phyloP scores from a whole-genome alignment of 1,140 invertebrate species.

The Solenopsis invicta region DNA sequence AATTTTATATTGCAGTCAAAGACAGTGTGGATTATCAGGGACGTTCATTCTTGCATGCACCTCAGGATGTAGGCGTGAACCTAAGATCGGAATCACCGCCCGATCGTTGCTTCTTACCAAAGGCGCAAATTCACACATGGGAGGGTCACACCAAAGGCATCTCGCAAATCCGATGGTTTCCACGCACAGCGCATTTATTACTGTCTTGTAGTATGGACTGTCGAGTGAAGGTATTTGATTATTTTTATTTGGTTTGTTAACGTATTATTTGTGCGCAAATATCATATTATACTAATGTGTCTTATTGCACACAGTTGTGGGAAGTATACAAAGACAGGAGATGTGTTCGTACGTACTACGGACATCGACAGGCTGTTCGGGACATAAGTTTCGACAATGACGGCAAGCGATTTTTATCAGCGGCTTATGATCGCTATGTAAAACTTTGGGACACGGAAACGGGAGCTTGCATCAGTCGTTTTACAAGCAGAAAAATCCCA shows the following conservation, averaged over 20 bases:
- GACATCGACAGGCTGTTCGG: slow-evolving; percentile 98
- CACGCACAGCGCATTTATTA: slow-evolving; percentile 97
- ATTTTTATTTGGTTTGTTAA: slow-evolving; percentile 3
- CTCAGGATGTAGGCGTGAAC: slow-evolving; percentile 98
- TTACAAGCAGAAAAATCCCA: slow-evolving; percentile 97
- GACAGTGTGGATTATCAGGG: slow-evolving; percentile 98
- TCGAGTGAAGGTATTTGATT: slow-evolving; percentile 93
- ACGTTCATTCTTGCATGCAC: slow-evolving; percentile 96
- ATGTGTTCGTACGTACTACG: slow-evolving; percentile 98
- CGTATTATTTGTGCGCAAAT: neutral
- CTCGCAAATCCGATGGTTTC: slow-evolving; percentile 98
- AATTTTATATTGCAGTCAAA: slow-evolving; percentile 90
- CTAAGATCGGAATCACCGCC: slow-evolving; percentile 96
- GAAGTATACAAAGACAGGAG: slow-evolving; percentile 98
- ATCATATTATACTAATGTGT: slow-evolving; percentile 1
- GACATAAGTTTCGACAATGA: slow-evolving; percentile 98
- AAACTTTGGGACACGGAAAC: slow-evolving; percentile 99
- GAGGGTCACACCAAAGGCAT: slow-evolving; percentile 99
- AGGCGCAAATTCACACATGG: slow-evolving; percentile 98
- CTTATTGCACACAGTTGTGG: slow-evolving; percentile 92
- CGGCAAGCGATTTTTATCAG: slow-evolving; percentile 97
- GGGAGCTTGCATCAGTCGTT: slow-evolving; percentile 96
- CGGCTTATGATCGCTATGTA: slow-evolving; percentile 97
- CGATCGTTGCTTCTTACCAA: slow-evolving; percentile 98
- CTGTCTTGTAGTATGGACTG: slow-evolving; percentile 99